Conservation (phyloP, 2,113 vertebrate species). For the Thermophis baileyi region DNA sequence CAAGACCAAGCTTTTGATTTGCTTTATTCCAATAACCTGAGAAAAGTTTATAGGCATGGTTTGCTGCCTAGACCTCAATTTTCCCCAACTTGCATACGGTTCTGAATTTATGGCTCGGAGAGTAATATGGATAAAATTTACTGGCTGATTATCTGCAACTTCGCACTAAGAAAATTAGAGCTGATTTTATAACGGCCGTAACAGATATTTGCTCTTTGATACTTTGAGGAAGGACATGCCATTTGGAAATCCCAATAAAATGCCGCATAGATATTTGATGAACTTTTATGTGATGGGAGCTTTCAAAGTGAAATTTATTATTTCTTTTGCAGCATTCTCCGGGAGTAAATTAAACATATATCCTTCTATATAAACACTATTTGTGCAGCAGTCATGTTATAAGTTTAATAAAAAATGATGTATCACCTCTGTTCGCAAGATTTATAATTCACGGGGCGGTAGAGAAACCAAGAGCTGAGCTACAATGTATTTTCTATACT, state of each 20-base stretch:
- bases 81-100: conserved; percentile 70
- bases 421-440: conserved; percentile 72
- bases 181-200: conserved; percentile 65
- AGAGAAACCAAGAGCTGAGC: conserved; percentile 71
- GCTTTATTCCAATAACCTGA: conserved; percentile 81
- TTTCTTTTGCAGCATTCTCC: conserved; percentile 70
- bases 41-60: conserved; percentile 77
- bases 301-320: conserved; percentile 73
- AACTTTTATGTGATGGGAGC: conserved; percentile 64
- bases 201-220: conserved; percentile 68
- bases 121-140: conserved; percentile 77
- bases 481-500: conserved; percentile 75
- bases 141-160: conserved; percentile 71
- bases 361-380: conserved; percentile 74
- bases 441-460: conserved; percentile 75
- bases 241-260: conserved; percentile 71
- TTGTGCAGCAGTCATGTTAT: conserved; percentile 71
- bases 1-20: conserved; percentile 79
- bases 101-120: conserved; percentile 73
- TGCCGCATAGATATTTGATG: conserved; percentile 57
- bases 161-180: conserved; percentile 75
- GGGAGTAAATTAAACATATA: conserved; percentile 75
- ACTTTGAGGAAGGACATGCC: conserved; percentile 43
- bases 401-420: conserved; percentile 79
- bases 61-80: conserved; percentile 78